phyloP scores from a whole-genome alignment of 1,140 invertebrate genomes.

The Tetragnatha versicolor region DNA sequence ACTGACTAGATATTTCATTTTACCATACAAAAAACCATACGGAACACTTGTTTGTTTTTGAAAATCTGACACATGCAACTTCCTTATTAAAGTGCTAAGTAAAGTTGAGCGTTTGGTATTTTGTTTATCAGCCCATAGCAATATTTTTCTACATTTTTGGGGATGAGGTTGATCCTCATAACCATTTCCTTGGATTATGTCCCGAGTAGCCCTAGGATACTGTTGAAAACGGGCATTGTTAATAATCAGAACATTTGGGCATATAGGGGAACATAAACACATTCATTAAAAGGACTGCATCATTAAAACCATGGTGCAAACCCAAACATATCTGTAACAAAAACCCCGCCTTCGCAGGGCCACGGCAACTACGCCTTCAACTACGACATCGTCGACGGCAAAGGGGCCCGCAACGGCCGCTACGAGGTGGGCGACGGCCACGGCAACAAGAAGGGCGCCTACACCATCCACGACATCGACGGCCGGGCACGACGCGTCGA shows the following conservation, averaged over 20 bases:
- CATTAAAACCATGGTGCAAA: background rate
- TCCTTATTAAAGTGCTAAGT: no score
- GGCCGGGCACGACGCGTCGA: conserved; percentile 52
- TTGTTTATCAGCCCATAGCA: no score
- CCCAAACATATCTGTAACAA: background rate
- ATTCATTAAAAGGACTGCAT: background rate
- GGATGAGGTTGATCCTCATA: no score
- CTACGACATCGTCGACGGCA: conserved; percentile 45
- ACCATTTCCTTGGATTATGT: no score
- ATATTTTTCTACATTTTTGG: no score
- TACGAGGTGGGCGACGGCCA: conserved; percentile 49
- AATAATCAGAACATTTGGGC: background rate
- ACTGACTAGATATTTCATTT: no score
- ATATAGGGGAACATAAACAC: background rate
- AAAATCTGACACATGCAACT: no score
- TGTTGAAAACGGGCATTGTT: background rate
- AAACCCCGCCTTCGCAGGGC: conserved; percentile 4
- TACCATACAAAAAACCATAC: no score
- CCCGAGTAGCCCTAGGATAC: no score
- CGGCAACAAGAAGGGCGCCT: conserved; percentile 56
- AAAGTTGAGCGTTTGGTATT: no score
- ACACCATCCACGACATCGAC: conserved; percentile 57
- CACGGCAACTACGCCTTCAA: conserved; percentile 51
- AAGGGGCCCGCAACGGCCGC: conserved; percentile 40
- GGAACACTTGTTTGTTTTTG: no score